Conservation (phyloP, 2,888 invertebrate genomes). For the Phragmatobia fuliginosa region DNA sequence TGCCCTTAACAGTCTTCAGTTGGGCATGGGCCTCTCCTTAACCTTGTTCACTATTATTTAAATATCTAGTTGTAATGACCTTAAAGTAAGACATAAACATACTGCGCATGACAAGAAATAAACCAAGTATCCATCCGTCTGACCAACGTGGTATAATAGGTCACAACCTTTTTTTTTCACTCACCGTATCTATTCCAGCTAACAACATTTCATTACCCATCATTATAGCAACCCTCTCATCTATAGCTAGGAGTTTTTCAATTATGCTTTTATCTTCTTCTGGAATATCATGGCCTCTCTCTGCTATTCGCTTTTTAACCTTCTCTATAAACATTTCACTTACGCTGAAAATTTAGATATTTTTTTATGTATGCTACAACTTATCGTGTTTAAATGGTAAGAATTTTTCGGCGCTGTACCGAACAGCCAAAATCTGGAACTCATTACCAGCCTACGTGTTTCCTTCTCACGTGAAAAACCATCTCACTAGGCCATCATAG, state of each 20-base stretch:
- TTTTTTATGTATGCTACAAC: neutral
- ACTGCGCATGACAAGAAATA: too few relatives aligned
- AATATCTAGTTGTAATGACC: neutral
- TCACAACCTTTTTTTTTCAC: too few relatives aligned
- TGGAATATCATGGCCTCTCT: slow-evolving; percentile 68
- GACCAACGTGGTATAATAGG: too few relatives aligned
- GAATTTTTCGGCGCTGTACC: too few relatives aligned
- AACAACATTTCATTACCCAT: slow-evolving; percentile 90
- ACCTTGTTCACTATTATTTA: neutral
- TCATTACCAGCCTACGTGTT: too few relatives aligned
- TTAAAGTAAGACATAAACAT: neutral
- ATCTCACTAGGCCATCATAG: too few relatives aligned
- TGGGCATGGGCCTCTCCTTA: too few relatives aligned
- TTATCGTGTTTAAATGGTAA: too few relatives aligned
- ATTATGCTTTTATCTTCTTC: slow-evolving; percentile 87
- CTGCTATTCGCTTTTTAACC: slow-evolving; percentile 64
- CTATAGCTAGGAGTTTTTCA: slow-evolving; percentile 88
- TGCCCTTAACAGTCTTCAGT: too few relatives aligned
- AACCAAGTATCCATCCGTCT: too few relatives aligned
- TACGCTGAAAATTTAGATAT: slow-evolving; percentile 28
- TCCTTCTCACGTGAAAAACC: too few relatives aligned
- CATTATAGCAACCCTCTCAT: slow-evolving; percentile 87
- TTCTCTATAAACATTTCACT: slow-evolving; percentile 69
- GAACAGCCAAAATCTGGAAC: too few relatives aligned
- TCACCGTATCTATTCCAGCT: slow-evolving; percentile 91